Conservation (phyloP, 2,888 invertebrate species). For the Pyrochroa serraticornis region DNA sequence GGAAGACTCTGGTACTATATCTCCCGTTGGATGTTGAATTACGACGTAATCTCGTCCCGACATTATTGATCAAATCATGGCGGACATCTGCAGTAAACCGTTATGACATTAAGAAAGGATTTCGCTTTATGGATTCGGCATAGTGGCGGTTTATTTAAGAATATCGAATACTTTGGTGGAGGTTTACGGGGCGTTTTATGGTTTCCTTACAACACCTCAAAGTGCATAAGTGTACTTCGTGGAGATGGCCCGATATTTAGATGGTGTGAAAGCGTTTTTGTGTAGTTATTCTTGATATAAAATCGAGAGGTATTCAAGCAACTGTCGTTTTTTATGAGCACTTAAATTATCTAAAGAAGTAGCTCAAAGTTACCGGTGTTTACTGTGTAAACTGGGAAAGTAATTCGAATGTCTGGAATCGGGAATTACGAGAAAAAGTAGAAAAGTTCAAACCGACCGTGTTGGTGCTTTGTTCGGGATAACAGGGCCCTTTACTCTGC, state of each 20-base stretch:
- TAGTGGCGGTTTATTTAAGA: constrained; percentile 10
- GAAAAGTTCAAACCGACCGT: too few relatives aligned
- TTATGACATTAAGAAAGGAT: constrained; percentile 13
- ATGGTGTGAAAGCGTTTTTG: background rate
- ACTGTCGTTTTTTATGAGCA: too few relatives aligned
- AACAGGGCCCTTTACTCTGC: too few relatives aligned
- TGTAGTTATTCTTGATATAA: background rate
- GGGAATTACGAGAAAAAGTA: too few relatives aligned
- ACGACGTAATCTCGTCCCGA: background rate
- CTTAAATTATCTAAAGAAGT: too few relatives aligned
- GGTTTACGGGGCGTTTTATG: constrained; percentile 8
- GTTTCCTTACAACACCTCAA: background rate
- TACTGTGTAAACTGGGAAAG: too few relatives aligned
- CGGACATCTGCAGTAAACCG: constrained; percentile 18
- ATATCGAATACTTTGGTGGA: constrained; percentile 1
- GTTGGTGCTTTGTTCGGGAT: too few relatives aligned
- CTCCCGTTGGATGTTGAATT: too few relatives aligned
- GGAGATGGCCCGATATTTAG: background rate
- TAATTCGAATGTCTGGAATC: too few relatives aligned
- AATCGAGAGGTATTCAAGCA: too few relatives aligned
- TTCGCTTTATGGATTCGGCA: constrained; percentile 14
- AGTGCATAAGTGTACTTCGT: constrained; percentile 4
- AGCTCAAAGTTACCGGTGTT: too few relatives aligned
- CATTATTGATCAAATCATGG: constrained; percentile 15
- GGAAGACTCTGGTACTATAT: too few relatives aligned